Evolutionary conservation across 2,113 vertebrate genomes (phyloP).

Genomic region (Australoheros scitulus): DNA sequence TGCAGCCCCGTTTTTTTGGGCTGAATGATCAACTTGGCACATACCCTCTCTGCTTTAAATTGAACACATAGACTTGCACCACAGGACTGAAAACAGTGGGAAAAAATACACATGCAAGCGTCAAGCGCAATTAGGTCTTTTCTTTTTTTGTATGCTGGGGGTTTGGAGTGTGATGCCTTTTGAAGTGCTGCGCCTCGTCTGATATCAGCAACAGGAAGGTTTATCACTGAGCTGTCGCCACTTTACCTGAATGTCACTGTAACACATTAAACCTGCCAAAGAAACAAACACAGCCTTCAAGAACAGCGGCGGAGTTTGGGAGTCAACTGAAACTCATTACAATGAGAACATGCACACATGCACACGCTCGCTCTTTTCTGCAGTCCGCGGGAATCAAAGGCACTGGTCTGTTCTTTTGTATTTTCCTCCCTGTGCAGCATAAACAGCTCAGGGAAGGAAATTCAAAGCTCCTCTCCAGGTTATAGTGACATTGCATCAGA

Average conservation of each 20-base stretch:
- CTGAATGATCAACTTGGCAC: neutral
- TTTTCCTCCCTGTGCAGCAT: conserved; percentile 16
- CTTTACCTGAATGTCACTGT: conserved; percentile 1
- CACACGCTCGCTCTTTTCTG: neutral
- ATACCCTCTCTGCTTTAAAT: conserved; percentile 4
- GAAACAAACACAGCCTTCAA: conserved; percentile 15
- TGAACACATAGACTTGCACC: neutral
- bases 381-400: conserved; percentile 19
- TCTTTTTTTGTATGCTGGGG: neutral
- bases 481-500: conserved; percentile 45
- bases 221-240: neutral
- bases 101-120: neutral
- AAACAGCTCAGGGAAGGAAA: neutral
- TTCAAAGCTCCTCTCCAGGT: conserved; percentile 29
- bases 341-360: neutral
- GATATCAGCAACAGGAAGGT: conserved; percentile 1
- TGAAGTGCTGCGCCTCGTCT: conserved; percentile 23
- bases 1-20: neutral
- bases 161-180: neutral
- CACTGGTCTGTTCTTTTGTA: neutral
- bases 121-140: conserved; percentile 11
- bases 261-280: conserved; percentile 6
- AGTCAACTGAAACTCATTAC: neutral
- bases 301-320: neutral
- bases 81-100: neutral